phyloP scores from a whole-genome alignment of 2,888 invertebrate genomes.

The Drosophila koepferae region DNA sequence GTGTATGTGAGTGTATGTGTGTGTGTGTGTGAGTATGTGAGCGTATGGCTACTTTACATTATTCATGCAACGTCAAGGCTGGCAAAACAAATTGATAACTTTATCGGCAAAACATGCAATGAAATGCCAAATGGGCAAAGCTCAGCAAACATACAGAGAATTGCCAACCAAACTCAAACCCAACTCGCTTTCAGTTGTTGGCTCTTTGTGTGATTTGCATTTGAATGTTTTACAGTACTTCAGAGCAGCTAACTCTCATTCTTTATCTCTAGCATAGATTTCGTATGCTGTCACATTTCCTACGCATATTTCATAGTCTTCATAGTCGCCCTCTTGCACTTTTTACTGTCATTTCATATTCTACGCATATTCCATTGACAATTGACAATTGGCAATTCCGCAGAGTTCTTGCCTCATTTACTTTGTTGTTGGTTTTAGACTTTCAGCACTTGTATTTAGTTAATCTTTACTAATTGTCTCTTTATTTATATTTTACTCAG shows the following conservation, averaged over 20 bases:
- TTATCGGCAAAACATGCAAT: conserved; percentile 83
- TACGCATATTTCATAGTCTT: conserved; percentile 5
- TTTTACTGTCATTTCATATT: background rate
- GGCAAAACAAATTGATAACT: conserved; percentile 83
- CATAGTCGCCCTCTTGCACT: background rate
- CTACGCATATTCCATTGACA: background rate
- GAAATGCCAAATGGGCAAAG: conserved; percentile 73
- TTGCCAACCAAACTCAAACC: background rate
- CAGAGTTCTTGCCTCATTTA: background rate
- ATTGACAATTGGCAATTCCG: background rate
- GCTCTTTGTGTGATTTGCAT: conserved; percentile 69
- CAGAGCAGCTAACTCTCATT: conserved; percentile 3
- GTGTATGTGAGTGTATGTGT: conserved; percentile 9
- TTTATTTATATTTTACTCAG: too few species aligned
- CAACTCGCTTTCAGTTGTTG: conserved; percentile 9
- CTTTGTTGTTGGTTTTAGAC: background rate
- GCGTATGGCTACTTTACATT: conserved; percentile 72
- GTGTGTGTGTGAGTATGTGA: conserved; percentile 8
- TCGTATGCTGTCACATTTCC: background rate
- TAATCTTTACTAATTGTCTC: too few species aligned
- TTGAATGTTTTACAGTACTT: conserved; percentile 42
- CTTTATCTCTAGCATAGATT: background rate
- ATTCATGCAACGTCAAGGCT: conserved; percentile 82
- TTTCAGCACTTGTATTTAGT: too few species aligned
- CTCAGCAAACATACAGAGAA: conserved; percentile 18